A percentile compares a stretch with the other conserved stretches of the same genome.
These are phyloP conservation scores for Crioceris asparagi DNA, from an alignment of 2,888 invertebrate species.

Conservation along the genomic window DNA sequence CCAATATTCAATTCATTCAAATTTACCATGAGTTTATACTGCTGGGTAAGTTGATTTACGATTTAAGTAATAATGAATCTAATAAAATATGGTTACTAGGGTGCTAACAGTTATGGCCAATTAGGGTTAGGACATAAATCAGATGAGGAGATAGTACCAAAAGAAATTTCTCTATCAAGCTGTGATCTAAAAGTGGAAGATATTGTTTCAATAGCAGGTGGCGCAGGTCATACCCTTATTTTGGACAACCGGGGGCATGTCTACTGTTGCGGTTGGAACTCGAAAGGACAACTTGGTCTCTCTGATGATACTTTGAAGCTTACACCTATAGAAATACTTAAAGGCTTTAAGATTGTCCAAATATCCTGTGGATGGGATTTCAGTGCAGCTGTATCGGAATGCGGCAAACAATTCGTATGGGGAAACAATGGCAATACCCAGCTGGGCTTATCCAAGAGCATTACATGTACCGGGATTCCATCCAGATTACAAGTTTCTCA, in stretches of 20 bases:
- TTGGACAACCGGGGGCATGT: slow-evolving; percentile 56
- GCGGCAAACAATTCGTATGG: slow-evolving; percentile 65
- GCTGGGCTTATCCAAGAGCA: slow-evolving; percentile 48
- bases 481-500: slow-evolving; percentile 36
- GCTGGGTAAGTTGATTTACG: slow-evolving; percentile 29
- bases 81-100: slow-evolving; percentile 40
- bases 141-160: slow-evolving; percentile 56
- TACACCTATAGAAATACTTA: slow-evolving; percentile 49
- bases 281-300: slow-evolving; percentile 59
- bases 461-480: slow-evolving; percentile 37
- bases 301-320: slow-evolving; percentile 43
- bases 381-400: slow-evolving; percentile 61
- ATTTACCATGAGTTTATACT: slow-evolving; percentile 30
- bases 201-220: slow-evolving; percentile 57
- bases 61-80: slow-evolving; percentile 6
- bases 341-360: slow-evolving; percentile 45
- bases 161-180: slow-evolving; percentile 30
- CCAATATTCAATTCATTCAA: slow-evolving; percentile 2
- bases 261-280: slow-evolving; percentile 71
- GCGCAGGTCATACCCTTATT: slow-evolving; percentile 67
- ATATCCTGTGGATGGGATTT: slow-evolving; percentile 76
- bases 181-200: slow-evolving; percentile 36
- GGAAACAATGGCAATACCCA: slow-evolving; percentile 74
- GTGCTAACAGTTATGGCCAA: slow-evolving; percentile 77
- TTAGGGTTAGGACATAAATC: slow-evolving; percentile 56